Conservation (phyloP, 1,140 invertebrate genomes). For the Lordiphosa collinella region DNA sequence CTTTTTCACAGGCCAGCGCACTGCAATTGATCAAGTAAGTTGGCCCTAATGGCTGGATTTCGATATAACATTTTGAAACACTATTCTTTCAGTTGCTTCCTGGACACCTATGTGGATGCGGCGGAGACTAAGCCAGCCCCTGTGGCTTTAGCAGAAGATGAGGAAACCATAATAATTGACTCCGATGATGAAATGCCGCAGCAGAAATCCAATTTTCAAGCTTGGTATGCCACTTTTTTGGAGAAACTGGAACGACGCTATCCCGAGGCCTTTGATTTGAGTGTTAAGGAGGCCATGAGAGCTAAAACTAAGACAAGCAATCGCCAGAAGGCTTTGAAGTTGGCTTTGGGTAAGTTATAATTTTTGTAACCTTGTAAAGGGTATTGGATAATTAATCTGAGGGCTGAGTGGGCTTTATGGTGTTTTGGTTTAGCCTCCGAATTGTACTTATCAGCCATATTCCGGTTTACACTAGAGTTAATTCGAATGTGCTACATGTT, state of each 20-base stretch:
- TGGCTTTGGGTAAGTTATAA: constrained; percentile 73
- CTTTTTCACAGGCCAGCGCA: constrained; percentile 45
- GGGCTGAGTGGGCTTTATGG: too few relatives aligned
- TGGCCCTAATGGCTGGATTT: background rate
- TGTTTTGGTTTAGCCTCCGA: too few relatives aligned
- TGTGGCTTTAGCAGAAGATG: constrained; percentile 29
- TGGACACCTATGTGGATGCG: constrained; percentile 64
- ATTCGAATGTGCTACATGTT: too few relatives aligned
- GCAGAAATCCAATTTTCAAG: constrained; percentile 45
- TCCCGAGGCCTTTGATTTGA: constrained; percentile 84
- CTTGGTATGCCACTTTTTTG: constrained; percentile 81
- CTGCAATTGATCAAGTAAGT: constrained; percentile 80
- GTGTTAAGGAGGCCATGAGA: constrained; percentile 80
- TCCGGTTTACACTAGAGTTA: too few relatives aligned
- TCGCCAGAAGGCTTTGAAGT: constrained; percentile 54
- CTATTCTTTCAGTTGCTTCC: constrained; percentile 79
- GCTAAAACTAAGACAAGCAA: constrained; percentile 31
- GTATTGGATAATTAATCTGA: too few relatives aligned
- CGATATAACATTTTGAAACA: too few relatives aligned
- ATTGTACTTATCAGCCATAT: too few relatives aligned
- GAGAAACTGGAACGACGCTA: constrained; percentile 83
- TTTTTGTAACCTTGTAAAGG: too few relatives aligned
- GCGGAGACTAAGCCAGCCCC: background rate
- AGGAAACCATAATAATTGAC: constrained; percentile 79
- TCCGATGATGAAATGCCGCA: constrained; percentile 57